Percentiles rank a stretch among this genome's conserved stretches.
Evolutionary conservation across 53 echinoderm and acorn worm species (phyloP).

Genomic region (Arbacia lixula): DNA sequence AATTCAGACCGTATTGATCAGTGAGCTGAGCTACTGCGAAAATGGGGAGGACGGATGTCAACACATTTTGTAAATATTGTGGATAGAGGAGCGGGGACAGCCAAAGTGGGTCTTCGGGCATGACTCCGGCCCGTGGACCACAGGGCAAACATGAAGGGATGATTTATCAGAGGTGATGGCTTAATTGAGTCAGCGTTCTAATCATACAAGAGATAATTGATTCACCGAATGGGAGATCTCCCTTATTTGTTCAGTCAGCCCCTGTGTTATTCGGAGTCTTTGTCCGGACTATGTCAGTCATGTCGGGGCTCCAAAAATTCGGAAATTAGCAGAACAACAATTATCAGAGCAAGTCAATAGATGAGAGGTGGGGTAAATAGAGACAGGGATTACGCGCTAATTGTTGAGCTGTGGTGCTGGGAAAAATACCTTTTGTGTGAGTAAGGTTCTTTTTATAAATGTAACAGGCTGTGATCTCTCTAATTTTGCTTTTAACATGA

Average conservation of each 20-base stretch:
- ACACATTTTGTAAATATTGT: too few species aligned
- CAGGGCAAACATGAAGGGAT: slow-evolving; percentile 32
- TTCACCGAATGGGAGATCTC: slow-evolving; percentile 35
- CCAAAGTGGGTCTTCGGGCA: too few species aligned
- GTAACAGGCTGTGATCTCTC: too few species aligned
- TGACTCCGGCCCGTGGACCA: not conserved
- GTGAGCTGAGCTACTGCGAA: too few species aligned
- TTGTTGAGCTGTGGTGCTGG: slow-evolving; percentile 7
- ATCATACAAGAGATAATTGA: slow-evolving; percentile 47
- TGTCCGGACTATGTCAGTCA: slow-evolving; percentile 31
- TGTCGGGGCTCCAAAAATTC: not conserved
- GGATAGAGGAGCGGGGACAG: too few species aligned
- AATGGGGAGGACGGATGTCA: too few species aligned
- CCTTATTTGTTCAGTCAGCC: slow-evolving; percentile 29
- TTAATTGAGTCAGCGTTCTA: slow-evolving; percentile 44
- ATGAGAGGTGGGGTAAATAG: slow-evolving; percentile 38
- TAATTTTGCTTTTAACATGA: too few species aligned
- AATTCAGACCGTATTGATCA: too few species aligned
- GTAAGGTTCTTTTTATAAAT: too few species aligned
- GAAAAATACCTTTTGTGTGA: too few species aligned
- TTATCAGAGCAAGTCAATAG: slow-evolving; percentile 19
- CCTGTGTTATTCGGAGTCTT: slow-evolving; percentile 3
- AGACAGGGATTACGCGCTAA: slow-evolving; percentile 34
- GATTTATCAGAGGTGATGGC: slow-evolving; percentile 49
- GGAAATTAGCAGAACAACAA: slow-evolving; percentile 40